Evolutionary conservation across 1,140 invertebrate genomes (phyloP).

Genomic region (Lordiphosa mommai): DNA sequence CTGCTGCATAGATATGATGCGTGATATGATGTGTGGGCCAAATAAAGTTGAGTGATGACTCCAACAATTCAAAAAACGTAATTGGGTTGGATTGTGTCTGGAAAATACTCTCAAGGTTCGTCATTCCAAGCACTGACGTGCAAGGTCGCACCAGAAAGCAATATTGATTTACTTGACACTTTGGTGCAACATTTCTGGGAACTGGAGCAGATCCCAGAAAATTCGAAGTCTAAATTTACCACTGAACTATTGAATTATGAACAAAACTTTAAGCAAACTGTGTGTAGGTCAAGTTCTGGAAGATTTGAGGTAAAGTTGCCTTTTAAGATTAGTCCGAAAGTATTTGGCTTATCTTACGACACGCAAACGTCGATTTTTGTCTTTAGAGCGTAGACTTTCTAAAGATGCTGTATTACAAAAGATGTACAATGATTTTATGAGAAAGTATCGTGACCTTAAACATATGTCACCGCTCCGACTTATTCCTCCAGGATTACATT

Average conservation of each 20-base stretch:
- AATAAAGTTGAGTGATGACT: background rate
- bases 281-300: background rate
- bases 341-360: background rate
- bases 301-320: constrained; percentile 3
- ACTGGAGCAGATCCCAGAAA: constrained; percentile 1
- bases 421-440: background rate
- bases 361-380: background rate
- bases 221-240: background rate
- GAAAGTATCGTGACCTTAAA: no score
- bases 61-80: constrained; percentile 1
- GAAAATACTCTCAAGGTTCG: background rate
- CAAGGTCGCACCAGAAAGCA: background rate
- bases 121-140: background rate
- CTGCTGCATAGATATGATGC: no score
- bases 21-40: background rate
- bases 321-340: constrained; percentile 1
- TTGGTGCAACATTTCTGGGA: constrained; percentile 5
- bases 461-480: no score
- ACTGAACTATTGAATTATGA: constrained; percentile 4
- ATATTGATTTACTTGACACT: constrained; percentile 2
- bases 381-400: no score
- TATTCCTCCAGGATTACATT: background rate
- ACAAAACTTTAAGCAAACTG: background rate
- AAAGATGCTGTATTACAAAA: background rate
- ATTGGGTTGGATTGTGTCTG: constrained; percentile 4